Conservation (phyloP, 2,797 vertebrate genomes). For the Fringilla coelebs region DNA sequence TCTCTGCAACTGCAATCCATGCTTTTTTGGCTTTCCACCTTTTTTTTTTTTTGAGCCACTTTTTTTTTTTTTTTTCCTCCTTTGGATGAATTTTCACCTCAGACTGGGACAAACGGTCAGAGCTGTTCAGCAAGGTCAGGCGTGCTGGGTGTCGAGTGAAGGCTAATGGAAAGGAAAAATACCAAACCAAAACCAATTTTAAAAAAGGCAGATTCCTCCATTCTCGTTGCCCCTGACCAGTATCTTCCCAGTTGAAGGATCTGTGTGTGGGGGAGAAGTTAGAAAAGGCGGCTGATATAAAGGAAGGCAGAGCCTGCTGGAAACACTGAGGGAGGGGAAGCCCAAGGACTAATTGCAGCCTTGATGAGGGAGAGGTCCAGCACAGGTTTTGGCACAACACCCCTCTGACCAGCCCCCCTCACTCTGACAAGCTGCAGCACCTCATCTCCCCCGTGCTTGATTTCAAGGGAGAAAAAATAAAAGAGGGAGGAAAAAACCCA, state of each 20-base stretch:
- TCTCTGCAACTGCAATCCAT: neutral
- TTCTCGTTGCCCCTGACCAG: neutral
- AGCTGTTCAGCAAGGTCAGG: neutral
- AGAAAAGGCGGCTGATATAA: neutral
- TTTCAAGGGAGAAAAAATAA: neutral
- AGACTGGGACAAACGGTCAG: neutral
- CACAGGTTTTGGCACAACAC: constrained; percentile 63
- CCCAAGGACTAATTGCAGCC: neutral
- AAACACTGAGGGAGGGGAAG: neutral
- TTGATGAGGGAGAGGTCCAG: neutral
- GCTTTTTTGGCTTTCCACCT: accelerated
- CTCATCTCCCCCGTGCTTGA: constrained; percentile 20
- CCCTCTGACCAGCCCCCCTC: neutral
- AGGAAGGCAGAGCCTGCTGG: neutral
- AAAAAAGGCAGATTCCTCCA: neutral
- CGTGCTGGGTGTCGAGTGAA: accelerated
- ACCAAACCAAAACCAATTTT: neutral
- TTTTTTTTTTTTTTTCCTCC: accelerated
- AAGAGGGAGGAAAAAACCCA: accelerated
- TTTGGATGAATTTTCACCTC: neutral
- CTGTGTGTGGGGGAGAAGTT: neutral
- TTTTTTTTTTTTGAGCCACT: neutral
- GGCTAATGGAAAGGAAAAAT: neutral
- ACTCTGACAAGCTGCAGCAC: constrained; percentile 79
- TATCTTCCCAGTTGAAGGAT: neutral